Evolutionary conservation across 2,797 vertebrate species (phyloP).

Genomic region (Etheostoma nigrum): DNA sequence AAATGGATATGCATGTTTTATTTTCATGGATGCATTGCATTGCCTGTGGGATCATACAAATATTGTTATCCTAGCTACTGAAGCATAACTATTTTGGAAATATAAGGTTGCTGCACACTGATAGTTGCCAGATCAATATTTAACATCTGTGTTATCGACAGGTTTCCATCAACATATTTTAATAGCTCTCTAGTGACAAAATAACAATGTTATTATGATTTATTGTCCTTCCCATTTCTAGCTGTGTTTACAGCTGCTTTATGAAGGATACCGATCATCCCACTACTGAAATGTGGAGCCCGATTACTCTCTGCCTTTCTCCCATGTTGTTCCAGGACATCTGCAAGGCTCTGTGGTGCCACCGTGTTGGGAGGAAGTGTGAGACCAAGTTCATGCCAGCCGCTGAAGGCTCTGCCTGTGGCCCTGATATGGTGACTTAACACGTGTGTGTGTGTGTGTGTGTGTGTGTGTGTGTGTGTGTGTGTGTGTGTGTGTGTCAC

Average conservation of each 20-base stretch:
- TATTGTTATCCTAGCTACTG: constrained; percentile 57
- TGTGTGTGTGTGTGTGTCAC: constrained; percentile 18
- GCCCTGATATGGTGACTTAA: constrained; percentile 90
- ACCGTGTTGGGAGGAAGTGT: constrained; percentile 92
- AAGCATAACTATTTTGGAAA: constrained; percentile 65
- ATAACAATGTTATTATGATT: constrained; percentile 49
- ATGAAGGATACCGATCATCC: constrained; percentile 24
- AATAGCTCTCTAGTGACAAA: constrained; percentile 47
- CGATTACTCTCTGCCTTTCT: constrained; percentile 15
- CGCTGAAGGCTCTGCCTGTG: constrained; percentile 92
- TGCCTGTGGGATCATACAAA: constrained; percentile 21
- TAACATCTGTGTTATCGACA: constrained; percentile 43
- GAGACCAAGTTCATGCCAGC: constrained; percentile 97
- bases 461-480: constrained; percentile 11
- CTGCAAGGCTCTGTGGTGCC: constrained; percentile 95
- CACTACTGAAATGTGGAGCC: background rate
- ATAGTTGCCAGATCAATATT: constrained; percentile 56
- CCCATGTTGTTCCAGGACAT: constrained; percentile 86
- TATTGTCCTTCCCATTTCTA: constrained; percentile 37
- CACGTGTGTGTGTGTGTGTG: constrained; percentile 4
- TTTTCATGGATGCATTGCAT: constrained; percentile 17
- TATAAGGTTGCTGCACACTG: constrained; percentile 38
- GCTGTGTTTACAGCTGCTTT: constrained; percentile 58
- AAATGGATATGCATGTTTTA: constrained; percentile 10
- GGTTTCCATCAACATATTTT: constrained; percentile 56